Evolutionary conservation across 2,113 vertebrate genomes (phyloP), one percentile per base, ranked within the genome.

Genomic region (Aix galericulata): DNA sequence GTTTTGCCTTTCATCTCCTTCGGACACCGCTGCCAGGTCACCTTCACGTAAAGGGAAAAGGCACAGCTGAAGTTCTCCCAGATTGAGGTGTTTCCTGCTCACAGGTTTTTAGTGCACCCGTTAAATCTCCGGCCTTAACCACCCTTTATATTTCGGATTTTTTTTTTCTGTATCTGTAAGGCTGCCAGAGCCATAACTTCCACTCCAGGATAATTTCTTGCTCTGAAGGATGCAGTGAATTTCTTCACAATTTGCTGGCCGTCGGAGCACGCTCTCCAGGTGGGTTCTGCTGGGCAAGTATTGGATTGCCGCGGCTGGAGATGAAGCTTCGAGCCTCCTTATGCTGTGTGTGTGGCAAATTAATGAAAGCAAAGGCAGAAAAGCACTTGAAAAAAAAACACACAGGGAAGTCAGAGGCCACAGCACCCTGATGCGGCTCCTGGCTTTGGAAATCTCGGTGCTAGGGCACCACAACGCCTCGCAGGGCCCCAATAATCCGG

Each of bases 351-450:
- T 25, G 34, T 40, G 62, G 42, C 42, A 64, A 78, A 78, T 50
- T 34, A 84, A 66, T 8, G n/a, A 76, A 60, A 76, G 59, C 73
- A 69, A 66, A 94, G 77, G 17, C 58, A 69, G 66, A 73, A 71
- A 93, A 85, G 42, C 71, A 85, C 36, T 81, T 91, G 93, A 31
- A 48, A 31, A 48, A 82, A 86, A 71, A 40, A 10, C 11, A 3
- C 55, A 69, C 12, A 11, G 63, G 50, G 5, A 88, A 69, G 25
- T 2, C 9, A 42, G 63, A 89, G 42, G 58, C 67, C 63, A 40
- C 0, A 0, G 11, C 8, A 46, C 8, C 60, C 38, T 36, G 58
- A 3, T 0, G 0, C 6, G 4, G 86, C 56, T 79, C n/a, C 2
- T 2, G 6, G 32, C 9, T 74, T 53, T 50, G 66, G 92, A 38